Evolutionary conservation across 2,113 vertebrate species (phyloP).

Genomic region (Aphyosemion australe): DNA sequence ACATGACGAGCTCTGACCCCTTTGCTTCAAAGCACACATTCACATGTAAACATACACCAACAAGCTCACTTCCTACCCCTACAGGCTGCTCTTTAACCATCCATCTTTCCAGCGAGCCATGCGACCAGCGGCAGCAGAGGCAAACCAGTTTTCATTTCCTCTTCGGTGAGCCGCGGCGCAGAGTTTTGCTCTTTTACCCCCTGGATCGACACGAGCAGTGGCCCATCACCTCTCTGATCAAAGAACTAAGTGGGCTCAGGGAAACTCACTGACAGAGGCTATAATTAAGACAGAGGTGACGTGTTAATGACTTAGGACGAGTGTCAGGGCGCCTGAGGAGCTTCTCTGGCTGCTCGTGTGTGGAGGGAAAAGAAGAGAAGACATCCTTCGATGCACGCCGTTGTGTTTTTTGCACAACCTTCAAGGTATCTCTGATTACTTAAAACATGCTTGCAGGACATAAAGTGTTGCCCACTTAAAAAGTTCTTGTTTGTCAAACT

Average conservation of each 20-base stretch:
- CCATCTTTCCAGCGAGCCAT: slow-evolving; percentile 52
- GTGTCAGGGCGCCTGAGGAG: slow-evolving; percentile 61
- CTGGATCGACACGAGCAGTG: slow-evolving; percentile 42
- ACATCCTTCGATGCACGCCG: no score
- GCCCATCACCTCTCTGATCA: slow-evolving; percentile 59
- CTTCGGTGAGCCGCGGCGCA: slow-evolving; percentile 30
- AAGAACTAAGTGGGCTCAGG: slow-evolving; percentile 53
- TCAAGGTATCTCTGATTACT: no score
- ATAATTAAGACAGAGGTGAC: slow-evolving; percentile 72
- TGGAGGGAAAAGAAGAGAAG: slow-evolving; percentile 19
- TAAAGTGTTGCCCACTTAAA: no score
- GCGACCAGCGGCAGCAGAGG: slow-evolving; percentile 46
- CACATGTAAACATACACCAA: slow-evolving; percentile 63
- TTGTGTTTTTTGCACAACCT: no score
- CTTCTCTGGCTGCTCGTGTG: slow-evolving; percentile 40
- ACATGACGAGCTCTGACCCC: slow-evolving; percentile 62
- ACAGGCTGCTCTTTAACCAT: slow-evolving; percentile 46
- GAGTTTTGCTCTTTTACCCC: slow-evolving; percentile 59
- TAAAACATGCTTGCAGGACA: no score
- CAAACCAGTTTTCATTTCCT: slow-evolving; percentile 74
- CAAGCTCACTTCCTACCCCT: slow-evolving; percentile 68
- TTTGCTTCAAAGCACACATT: slow-evolving; percentile 68
- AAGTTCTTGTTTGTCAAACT: no score
- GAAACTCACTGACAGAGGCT: slow-evolving; percentile 50
- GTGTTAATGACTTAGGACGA: slow-evolving; percentile 69